phyloP scores from a whole-genome alignment of 1,140 invertebrate genomes.

The Nephotettix cincticeps region DNA sequence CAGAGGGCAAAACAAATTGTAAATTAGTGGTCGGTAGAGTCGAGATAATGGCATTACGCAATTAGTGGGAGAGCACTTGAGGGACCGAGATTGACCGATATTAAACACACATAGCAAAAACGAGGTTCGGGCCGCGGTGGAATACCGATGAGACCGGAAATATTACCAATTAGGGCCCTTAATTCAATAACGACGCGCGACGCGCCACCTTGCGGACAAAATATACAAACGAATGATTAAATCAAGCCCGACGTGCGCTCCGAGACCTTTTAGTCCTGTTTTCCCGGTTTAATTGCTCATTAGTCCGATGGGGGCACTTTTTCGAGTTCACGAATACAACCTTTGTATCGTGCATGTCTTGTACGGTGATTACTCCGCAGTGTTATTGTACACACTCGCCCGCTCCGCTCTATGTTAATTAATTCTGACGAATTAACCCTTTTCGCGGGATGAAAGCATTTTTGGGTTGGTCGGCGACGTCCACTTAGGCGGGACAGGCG shows the following conservation, averaged over 20 bases:
- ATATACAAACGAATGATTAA: slow-evolving; percentile 18
- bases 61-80: slow-evolving; percentile 2
- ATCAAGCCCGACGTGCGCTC: not conserved
- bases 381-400: not conserved
- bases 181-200: slow-evolving; percentile 8
- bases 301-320: slow-evolving; percentile 14
- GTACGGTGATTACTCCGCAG: not conserved
- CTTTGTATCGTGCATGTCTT: slow-evolving; percentile 7
- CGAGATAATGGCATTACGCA: slow-evolving; percentile 11
- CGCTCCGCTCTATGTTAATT: not conserved
- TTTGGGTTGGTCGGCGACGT: not conserved
- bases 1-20: slow-evolving; percentile 18
- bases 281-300: slow-evolving; percentile 13
- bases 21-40: slow-evolving; percentile 6
- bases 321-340: not conserved
- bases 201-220: not conserved
- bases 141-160: slow-evolving; percentile 12
- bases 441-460: not conserved
- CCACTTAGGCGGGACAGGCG: too few species aligned
- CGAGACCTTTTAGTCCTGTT: slow-evolving; percentile 14
- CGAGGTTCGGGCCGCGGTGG: not conserved
- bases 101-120: slow-evolving; percentile 7
- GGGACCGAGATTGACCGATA: slow-evolving; percentile 4
- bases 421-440: slow-evolving; percentile 12
- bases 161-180: slow-evolving; percentile 6